Evolutionary conservation across 1,140 invertebrate genomes (phyloP).

Genomic region (Scaptomyza montana): DNA sequence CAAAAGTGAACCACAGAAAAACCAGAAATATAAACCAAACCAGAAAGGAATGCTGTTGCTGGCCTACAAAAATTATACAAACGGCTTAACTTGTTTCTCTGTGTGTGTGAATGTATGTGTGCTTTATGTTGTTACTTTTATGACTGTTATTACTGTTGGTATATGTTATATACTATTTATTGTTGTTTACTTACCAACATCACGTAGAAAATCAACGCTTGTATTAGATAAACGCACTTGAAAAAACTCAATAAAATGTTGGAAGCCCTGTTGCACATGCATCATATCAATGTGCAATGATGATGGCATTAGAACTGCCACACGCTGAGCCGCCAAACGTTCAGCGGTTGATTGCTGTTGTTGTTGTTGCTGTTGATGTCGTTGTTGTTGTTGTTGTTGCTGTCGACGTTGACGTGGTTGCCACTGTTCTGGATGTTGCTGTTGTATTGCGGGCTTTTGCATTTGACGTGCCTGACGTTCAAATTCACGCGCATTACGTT

Average conservation of each 20-base stretch:
- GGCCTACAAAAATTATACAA: conserved; percentile 9
- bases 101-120: conserved; percentile 8
- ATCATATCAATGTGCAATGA: conserved; percentile 67
- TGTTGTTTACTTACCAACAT: conserved; percentile 71
- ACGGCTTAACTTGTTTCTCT: background rate
- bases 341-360: conserved; percentile 18
- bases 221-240: conserved; percentile 70
- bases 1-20: conserved; percentile 16
- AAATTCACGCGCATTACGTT: conserved; percentile 64
- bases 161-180: conserved; percentile 1
- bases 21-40: background rate
- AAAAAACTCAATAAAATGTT: conserved; percentile 76
- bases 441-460: conserved; percentile 17
- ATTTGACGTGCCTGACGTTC: conserved; percentile 67
- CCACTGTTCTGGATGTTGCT: too few relatives aligned
- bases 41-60: background rate
- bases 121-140: background rate
- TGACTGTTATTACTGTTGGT: conserved; percentile 2
- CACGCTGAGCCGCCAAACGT: conserved; percentile 46
- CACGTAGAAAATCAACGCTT: conserved; percentile 73
- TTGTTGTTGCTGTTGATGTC: conserved; percentile 34
- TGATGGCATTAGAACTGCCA: conserved; percentile 74
- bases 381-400: conserved; percentile 36
- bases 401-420: conserved; percentile 17
- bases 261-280: conserved; percentile 78